Evolutionary conservation across 2,888 invertebrate genomes (phyloP).

Genomic region (Leptinotarsa haldemani): DNA sequence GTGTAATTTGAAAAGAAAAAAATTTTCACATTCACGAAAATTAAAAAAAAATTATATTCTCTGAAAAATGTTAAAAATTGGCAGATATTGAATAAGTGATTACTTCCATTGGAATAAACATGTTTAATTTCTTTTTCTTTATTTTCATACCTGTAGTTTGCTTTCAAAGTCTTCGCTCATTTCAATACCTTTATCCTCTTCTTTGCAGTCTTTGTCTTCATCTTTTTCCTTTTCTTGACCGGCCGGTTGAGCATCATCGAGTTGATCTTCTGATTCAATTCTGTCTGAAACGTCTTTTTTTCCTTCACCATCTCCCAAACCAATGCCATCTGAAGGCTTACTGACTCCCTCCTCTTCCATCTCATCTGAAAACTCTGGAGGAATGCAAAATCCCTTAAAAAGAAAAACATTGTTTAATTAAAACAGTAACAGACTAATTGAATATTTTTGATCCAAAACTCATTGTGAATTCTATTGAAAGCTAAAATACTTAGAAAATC

Average conservation of each 20-base stretch:
- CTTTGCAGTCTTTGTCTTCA: conserved; percentile 82
- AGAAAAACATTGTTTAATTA: not conserved
- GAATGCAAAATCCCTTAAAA: conserved; percentile 88
- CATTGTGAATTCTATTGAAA: too few relatives aligned
- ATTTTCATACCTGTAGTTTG: conserved; percentile 73
- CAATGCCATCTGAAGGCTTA: conserved; percentile 78
- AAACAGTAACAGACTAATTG: too few relatives aligned
- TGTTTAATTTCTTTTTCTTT: not conserved
- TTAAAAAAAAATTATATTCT: too few relatives aligned
- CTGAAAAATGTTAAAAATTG: too few relatives aligned
- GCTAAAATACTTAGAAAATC: too few relatives aligned
- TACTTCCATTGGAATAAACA: not conserved
- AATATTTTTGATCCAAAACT: too few relatives aligned
- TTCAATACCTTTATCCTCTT: conserved; percentile 92
- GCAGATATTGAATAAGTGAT: too few relatives aligned
- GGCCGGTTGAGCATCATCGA: conserved; percentile 88
- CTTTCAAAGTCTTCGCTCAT: conserved; percentile 97
- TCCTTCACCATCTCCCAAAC: conserved; percentile 93
- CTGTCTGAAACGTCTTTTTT: conserved; percentile 95
- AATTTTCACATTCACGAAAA: too few relatives aligned
- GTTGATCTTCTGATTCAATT: conserved; percentile 89
- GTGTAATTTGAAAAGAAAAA: too few relatives aligned
- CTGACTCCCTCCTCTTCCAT: conserved; percentile 69
- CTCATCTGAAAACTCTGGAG: conserved; percentile 84
- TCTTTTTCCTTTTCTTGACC: conserved; percentile 78